These are phyloP conservation scores for Carollia perspicillata DNA, from an alignment of 2,113 vertebrate species.

Conservation along the genomic window DNA sequence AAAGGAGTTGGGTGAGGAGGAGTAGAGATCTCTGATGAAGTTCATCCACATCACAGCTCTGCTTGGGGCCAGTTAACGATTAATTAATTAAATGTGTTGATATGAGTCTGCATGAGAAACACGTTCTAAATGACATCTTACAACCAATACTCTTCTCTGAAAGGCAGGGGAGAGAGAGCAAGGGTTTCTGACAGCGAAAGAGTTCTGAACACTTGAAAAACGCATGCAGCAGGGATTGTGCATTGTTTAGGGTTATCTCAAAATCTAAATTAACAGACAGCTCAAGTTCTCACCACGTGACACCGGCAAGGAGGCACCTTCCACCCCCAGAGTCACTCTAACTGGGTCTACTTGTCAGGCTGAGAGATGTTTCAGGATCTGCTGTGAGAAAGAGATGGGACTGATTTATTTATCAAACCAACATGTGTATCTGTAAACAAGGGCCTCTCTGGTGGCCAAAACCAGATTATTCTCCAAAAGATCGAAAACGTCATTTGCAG, in stretches of 20 bases:
- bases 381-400: neutral
- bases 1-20: neutral
- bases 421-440: neutral
- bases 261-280: neutral
- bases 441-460: neutral
- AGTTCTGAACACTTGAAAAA: neutral
- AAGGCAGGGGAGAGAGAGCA: neutral
- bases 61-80: neutral
- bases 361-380: neutral
- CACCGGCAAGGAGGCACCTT: neutral
- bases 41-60: neutral
- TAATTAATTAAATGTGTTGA: neutral
- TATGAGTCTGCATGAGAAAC: neutral
- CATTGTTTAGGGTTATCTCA: neutral
- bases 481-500: neutral
- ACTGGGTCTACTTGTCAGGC: neutral
- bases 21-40: neutral
- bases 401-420: neutral
- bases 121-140: neutral
- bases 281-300: neutral
- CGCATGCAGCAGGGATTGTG: rapidly evolving
- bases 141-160: neutral
- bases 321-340: neutral
- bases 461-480: neutral
- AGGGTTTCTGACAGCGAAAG: neutral